Evolutionary conservation across 2,113 vertebrate species (phyloP).

Genomic region (Passerina amoena): DNA sequence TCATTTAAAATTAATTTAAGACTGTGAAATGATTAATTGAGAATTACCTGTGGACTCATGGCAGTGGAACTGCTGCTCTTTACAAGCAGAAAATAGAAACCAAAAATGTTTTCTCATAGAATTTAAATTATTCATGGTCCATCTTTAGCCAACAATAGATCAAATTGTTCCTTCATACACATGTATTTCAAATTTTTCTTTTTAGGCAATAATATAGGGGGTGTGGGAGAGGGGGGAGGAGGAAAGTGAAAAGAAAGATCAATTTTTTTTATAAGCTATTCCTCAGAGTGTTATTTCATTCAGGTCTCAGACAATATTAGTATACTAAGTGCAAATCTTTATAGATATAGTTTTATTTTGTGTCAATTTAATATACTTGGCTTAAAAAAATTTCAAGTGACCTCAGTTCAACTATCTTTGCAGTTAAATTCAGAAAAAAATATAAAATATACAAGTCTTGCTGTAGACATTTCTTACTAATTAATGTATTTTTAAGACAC

Average conservation of each 20-base stretch:
- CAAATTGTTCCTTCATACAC: not conserved
- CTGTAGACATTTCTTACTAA: not conserved
- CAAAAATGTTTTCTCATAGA: not conserved
- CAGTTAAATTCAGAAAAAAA: not conserved
- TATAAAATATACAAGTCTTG: not conserved
- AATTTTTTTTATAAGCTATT: not conserved
- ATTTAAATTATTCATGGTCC: not conserved
- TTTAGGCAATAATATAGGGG: not conserved
- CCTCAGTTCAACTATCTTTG: not conserved
- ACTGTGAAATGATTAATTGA: slow-evolving; percentile 36
- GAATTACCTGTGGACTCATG: not conserved
- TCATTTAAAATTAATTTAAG: slow-evolving; percentile 52
- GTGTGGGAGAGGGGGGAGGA: accelerated
- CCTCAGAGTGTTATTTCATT: not conserved
- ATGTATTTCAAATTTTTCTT: not conserved
- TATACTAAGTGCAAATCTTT: not conserved
- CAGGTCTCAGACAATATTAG: not conserved
- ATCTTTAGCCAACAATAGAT: not conserved
- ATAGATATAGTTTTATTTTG: not conserved
- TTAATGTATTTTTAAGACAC: not conserved
- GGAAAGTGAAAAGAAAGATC: not conserved
- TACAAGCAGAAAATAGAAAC: slow-evolving; percentile 4
- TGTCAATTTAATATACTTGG: not conserved
- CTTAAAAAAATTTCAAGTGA: not conserved
- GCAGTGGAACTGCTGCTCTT: not conserved